A percentile compares a stretch with the other conserved stretches of the same genome.
Evolutionary conservation across 2,797 vertebrate species (phyloP).

Genomic region (Jordanella pulchra): DNA sequence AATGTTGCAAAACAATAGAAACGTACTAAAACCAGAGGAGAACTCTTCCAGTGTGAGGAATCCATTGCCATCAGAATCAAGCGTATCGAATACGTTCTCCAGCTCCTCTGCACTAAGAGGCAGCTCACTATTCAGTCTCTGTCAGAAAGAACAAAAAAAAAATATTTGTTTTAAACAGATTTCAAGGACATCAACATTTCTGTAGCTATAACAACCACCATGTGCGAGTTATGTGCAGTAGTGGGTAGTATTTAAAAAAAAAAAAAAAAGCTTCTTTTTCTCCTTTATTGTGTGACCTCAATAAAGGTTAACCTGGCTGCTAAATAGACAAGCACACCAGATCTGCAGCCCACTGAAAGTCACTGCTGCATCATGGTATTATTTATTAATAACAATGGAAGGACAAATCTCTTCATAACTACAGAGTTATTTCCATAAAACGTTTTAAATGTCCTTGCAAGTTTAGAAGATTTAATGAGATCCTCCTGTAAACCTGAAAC

Average conservation of each 20-base stretch:
- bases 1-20: conserved; percentile 8
- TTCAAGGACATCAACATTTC: conserved; percentile 39
- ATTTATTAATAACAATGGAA: too few species aligned
- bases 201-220: conserved; percentile 46
- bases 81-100: conserved; percentile 89
- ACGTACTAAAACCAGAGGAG: conserved; percentile 91
- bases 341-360: not conserved
- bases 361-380: too few species aligned
- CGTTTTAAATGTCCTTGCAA: not conserved
- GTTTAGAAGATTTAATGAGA: conserved; percentile 1
- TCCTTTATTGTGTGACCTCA: not conserved
- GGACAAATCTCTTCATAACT: too few species aligned
- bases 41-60: conserved; percentile 91
- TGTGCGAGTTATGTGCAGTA: conserved; percentile 12
- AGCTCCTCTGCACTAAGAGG: conserved; percentile 89
- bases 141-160: conserved; percentile 65
- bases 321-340: not conserved
- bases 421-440: not conserved
- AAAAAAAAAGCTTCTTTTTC: not conserved
- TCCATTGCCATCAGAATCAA: conserved; percentile 90
- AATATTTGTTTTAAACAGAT: conserved; percentile 29
- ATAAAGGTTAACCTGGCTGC: not conserved
- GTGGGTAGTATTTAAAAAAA: not conserved
- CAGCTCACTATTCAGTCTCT: conserved; percentile 87
- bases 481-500: conserved; percentile 1